Evolutionary conservation across 2,888 invertebrate species (phyloP), one percentile per base, ranked within the genome.

Genomic region (Teleiodes luculella): DNA sequence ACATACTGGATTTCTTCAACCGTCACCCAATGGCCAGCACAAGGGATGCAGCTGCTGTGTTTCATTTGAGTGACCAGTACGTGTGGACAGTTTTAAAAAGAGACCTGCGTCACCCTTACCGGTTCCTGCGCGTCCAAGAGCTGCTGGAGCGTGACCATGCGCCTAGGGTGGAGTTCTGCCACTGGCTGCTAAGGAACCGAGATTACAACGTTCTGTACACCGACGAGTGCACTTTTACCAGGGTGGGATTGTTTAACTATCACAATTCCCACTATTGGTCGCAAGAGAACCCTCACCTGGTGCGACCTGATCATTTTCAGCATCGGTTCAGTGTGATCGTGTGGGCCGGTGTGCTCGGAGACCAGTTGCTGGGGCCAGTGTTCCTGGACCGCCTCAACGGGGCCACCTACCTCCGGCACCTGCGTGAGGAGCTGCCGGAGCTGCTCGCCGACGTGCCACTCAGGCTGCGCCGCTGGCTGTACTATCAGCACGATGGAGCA

Each of bases 321-420:
- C 50, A 52, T 8, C 45, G 53, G 10, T 56, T 56, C 28, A 49
- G 52, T 28, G 56, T 58, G 11, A 54, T 53, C 41, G 49, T 56
- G n/a, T 59, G 56, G 59, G 54, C 56, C n/a, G 59, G 56, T 16
- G 56, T 59, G 20, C 31, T 57, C 10, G 18, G 31, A 31, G 13
- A 36, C 14, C 14, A 31, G 5, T 48, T 52, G 39, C 36, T 52
- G 39, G 52, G 55, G 31, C 52, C 52, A 30, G 49, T 43, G 1
- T 55, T 55, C 14, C 36, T 56, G 10, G 43, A 33, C 0, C 39
- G 49, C 8, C 33, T 49, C 13, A 53, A 51, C 16, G 43, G 53
- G n/a, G n/a, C n/a, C n/a, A n/a, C n/a, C n/a, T n/a, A n/a, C n/a
- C n/a, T n/a, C n/a, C n/a, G n/a, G n/a, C n/a, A n/a, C n/a, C n/a